phyloP scores from a whole-genome alignment of 2,797 vertebrate species.

The Siniperca scherzeri region DNA sequence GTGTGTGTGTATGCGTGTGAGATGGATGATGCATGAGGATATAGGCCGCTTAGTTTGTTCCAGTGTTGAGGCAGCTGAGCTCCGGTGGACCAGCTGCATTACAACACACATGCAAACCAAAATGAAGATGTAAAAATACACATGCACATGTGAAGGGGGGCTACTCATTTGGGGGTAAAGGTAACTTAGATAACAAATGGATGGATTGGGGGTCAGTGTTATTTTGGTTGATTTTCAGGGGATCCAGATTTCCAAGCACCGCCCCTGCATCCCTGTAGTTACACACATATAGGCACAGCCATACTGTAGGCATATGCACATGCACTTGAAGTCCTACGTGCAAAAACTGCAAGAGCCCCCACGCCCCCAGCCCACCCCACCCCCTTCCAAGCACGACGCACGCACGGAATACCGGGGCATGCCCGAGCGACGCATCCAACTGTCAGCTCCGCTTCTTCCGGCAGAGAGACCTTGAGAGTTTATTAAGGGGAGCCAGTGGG shows the following conservation, averaged over 20 bases:
- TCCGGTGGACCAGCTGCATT: conserved; percentile 57
- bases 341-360: conserved; percentile 47
- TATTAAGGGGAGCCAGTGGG: conserved; percentile 52
- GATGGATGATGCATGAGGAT: conserved; percentile 60
- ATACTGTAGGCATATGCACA: conserved; percentile 42
- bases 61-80: conserved; percentile 53
- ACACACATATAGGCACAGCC: neutral
- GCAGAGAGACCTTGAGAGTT: conserved; percentile 71
- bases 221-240: neutral
- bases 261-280: conserved; percentile 37
- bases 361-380: conserved; percentile 20
- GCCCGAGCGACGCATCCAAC: conserved; percentile 72
- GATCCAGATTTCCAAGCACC: conserved; percentile 21
- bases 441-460: conserved; percentile 75
- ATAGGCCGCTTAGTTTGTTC: conserved; percentile 48
- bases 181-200: neutral
- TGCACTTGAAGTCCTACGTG: conserved; percentile 54
- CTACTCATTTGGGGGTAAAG: neutral
- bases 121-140: conserved; percentile 22
- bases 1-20: conserved; percentile 5
- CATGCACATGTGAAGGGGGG: conserved; percentile 14
- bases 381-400: conserved; percentile 52
- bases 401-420: conserved; percentile 80
- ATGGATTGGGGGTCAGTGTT: neutral
- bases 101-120: conserved; percentile 46